Base-by-base conservation (phyloP, 2,888 invertebrate genomes). In the Steinernema hermaphroditum region DNA sequence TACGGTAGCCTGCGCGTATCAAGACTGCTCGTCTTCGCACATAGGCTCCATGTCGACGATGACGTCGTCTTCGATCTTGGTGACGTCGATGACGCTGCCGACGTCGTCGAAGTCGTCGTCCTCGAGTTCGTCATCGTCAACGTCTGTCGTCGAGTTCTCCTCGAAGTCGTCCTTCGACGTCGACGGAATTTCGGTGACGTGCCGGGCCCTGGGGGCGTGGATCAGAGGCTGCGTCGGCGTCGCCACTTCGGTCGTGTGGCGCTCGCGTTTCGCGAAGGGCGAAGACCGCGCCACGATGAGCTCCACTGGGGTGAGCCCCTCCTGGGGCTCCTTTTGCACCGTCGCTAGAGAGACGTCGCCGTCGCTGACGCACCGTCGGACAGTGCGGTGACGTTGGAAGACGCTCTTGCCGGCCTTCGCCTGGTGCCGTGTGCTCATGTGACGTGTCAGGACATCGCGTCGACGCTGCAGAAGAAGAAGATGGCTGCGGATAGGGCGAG, bases 361-460 rank as follows among this genome's bases (percentile, higher is more conserved):
- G 32, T 62, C 62, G 62, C 62, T 62, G 62, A 62, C 62, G 62
- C 62, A 62, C 1, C 62, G 62, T 16, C 62, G 62, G 4, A 62
- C 62, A 8, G 62, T 62, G 16, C 62, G 62, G 29, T 62, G 62
- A 29, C 62, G 62, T n/a, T 62, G 62, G 62, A 62, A 62, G 62
- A 62, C 54, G 0, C 78, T 77, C 0, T 77, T 57, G 24, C 72
- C 78, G 71, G 80, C 78, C 34, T 75, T 78, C 2, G 79, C 69
- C 54, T 83, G 82, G 74, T 85, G 85, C 12, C 83, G 72, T 6
- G 85, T 85, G n/a, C 76, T 75, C 83, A 85, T 84, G 74, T 85
- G 85, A 29, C 85, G 80, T 8, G 84, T 85, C 19, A 85, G 75
- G 14, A 85, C 85, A 68, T 85, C 85, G 29, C 85, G 77, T 12